Conservation (phyloP, 2,888 invertebrate genomes). For the Octodonta nipae region DNA sequence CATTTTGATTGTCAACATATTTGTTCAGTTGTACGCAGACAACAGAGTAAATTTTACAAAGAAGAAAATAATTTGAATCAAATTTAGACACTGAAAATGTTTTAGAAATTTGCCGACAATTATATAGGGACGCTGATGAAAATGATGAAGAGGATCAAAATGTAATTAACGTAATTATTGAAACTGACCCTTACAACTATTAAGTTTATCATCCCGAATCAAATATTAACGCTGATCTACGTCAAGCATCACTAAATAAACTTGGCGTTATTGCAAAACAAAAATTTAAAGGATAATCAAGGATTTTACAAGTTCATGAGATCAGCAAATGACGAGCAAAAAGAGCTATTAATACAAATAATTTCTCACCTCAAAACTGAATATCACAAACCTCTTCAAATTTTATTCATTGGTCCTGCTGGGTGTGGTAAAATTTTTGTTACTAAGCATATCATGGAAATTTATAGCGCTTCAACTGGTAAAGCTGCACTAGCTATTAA, state of each 20-base stretch:
- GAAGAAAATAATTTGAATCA: conserved; percentile 4
- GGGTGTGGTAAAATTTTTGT: conserved; percentile 11
- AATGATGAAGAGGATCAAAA: neutral
- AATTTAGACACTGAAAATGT: neutral
- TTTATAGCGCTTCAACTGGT: conserved; percentile 31
- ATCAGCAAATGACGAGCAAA: neutral
- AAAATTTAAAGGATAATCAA: neutral
- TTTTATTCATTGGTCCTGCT: neutral
- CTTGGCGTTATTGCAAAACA: neutral
- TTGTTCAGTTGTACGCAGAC: conserved; percentile 1
- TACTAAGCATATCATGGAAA: conserved; percentile 27
- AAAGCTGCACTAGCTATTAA: conserved; percentile 31
- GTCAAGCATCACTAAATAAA: neutral
- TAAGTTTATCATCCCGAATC: neutral
- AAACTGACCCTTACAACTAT: neutral
- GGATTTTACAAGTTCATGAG: neutral
- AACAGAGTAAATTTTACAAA: conserved; percentile 1
- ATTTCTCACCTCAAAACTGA: conserved; percentile 5
- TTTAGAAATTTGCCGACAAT: neutral
- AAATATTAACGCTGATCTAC: neutral
- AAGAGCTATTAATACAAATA: neutral
- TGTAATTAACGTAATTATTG: neutral
- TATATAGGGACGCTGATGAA: neutral
- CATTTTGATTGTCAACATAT: conserved; percentile 22
- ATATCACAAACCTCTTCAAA: neutral